phyloP scores from a whole-genome alignment of 2,113 vertebrate species.

The Peromyscus maniculatus region DNA sequence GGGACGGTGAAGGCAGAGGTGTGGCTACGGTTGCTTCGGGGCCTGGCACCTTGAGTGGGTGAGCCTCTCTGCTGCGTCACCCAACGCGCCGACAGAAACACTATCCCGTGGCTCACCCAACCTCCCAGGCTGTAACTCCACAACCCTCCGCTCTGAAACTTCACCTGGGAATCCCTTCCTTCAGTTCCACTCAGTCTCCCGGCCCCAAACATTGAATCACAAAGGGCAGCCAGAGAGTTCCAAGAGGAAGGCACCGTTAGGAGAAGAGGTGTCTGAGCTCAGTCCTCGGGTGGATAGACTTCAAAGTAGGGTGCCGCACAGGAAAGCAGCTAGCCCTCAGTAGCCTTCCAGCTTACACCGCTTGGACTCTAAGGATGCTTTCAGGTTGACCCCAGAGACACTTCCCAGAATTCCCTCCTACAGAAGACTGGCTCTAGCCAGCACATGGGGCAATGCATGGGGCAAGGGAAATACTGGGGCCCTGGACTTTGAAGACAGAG shows the following conservation, averaged over 20 bases:
- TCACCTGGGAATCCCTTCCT: not conserved
- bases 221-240: not conserved
- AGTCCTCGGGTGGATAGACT: not conserved
- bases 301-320: not conserved
- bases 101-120: not conserved
- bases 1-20: not conserved
- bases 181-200: not conserved
- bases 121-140: not conserved
- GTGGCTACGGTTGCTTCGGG: no score
- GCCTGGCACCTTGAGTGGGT: not conserved
- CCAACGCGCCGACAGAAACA: not conserved
- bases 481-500: slow-evolving; percentile 16
- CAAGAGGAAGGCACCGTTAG: not conserved
- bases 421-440: not conserved
- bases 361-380: not conserved
- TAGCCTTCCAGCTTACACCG: not conserved
- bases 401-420: not conserved
- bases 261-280: not conserved
- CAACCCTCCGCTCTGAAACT: not conserved
- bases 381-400: not conserved
- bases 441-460: fast-evolving
- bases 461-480: not conserved
- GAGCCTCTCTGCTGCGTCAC: not conserved
- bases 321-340: not conserved
- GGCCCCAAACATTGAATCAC: not conserved